Percentiles rank a stretch among this genome's conserved stretches.
Conservation (phyloP, 23 tunicate species). For the Ciona savignyi region DNA sequence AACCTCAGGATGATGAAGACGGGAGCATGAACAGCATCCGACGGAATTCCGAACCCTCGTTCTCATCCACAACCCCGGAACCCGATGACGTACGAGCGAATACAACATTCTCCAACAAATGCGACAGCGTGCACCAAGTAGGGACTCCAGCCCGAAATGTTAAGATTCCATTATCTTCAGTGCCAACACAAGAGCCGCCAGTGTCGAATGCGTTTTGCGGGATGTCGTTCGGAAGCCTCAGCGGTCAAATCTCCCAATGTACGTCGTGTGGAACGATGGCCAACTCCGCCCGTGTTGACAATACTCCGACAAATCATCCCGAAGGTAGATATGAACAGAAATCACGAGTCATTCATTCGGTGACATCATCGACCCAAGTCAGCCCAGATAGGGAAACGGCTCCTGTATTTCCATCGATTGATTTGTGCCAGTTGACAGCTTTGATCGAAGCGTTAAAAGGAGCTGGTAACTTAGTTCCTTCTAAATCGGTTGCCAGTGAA, state of each 20-base stretch:
- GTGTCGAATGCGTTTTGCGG: neutral
- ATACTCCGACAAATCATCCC: neutral
- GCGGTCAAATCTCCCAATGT: conserved; percentile 33
- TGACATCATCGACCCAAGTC: conserved; percentile 81
- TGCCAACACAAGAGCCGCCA: neutral
- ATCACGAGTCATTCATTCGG: conserved; percentile 15
- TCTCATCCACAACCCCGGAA: neutral
- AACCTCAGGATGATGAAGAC: neutral
- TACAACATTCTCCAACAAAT: neutral
- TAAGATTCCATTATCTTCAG: no score
- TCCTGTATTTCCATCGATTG: conserved; percentile 33
- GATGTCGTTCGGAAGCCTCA: neutral
- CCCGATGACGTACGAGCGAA: neutral
- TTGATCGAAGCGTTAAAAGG: conserved; percentile 66
- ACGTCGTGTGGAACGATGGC: conserved; percentile 63
- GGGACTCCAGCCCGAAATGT: no score
- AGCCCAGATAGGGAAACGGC: conserved; percentile 33
- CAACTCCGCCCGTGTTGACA: neutral
- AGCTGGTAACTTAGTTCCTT: neutral
- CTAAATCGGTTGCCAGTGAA: neutral
- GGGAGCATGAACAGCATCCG: neutral
- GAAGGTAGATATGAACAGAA: neutral
- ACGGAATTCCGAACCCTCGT: conserved; percentile 15
- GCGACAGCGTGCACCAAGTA: neutral
- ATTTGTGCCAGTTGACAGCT: conserved; percentile 62